These are phyloP conservation scores for Capromys pilorides DNA, from an alignment of 2,797 vertebrate genomes.

Conservation along the genomic window DNA sequence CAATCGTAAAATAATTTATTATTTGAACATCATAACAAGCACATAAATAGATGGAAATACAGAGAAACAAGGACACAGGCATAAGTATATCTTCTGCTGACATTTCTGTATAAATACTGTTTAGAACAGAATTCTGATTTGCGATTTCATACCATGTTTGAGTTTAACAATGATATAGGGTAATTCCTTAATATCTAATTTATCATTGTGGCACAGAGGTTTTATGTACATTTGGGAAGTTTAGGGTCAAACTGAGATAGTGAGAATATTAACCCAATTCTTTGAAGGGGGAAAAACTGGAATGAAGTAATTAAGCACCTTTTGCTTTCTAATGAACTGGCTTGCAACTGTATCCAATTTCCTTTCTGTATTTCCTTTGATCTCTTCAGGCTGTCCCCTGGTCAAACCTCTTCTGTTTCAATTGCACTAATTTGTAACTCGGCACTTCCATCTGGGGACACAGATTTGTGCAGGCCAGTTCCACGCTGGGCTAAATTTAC, in stretches of 20 bases:
- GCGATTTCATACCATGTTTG: constrained; percentile 10
- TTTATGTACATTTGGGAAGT: constrained; percentile 57
- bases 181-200: constrained; percentile 52
- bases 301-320: constrained; percentile 43
- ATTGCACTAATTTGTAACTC: constrained; percentile 66
- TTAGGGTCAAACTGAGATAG: constrained; percentile 2
- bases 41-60: neutral
- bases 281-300: neutral
- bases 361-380: constrained; percentile 40
- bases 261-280: constrained; percentile 22
- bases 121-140: constrained; percentile 42
- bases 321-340: constrained; percentile 33
- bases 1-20: neutral
- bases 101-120: constrained; percentile 21
- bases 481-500: constrained; percentile 63
- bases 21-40: neutral
- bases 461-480: constrained; percentile 45
- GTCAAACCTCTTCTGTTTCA: constrained; percentile 65
- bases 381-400: constrained; percentile 43
- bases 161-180: constrained; percentile 23
- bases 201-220: neutral
- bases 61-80: constrained; percentile 30
- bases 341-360: constrained; percentile 55
- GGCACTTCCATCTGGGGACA: constrained; percentile 46
- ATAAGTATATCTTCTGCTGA: constrained; percentile 61